Evolutionary conservation across 2,888 invertebrate genomes (phyloP), one percentile per base, ranked within the genome.

Genomic region (Sphecodes monilicornis): DNA sequence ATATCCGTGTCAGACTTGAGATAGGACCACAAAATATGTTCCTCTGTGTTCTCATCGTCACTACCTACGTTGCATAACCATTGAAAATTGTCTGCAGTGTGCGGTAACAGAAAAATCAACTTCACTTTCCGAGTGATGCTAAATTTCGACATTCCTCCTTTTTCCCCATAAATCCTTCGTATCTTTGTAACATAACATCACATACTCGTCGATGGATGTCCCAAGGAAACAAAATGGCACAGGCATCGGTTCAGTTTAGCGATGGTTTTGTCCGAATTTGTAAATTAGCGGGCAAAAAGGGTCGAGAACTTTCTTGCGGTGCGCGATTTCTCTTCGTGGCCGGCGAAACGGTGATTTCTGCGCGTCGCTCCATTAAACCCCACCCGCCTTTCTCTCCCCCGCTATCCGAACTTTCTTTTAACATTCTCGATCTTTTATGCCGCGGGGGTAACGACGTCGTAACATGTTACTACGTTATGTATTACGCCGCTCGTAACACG

Each of bases 401-500:
- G 18, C 70, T 26, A 70, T 43, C 64, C 66, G 29, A 78, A 78
- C 75, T 84, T 86, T 78, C 80, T 86, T 84, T 78, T 76, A 80
- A 81, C 78, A 70, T 50, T 76, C 54, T 39, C 85, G 69, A 76
- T 80, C 66, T 73, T 76, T 81, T 81, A 76, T 80, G 75, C 43
- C 64, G 64, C 32, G 64, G 64, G 72, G 70, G 74, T 76, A 76
- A 86, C 76, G 78, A 79, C 70, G 82, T 79, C 85, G 81, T 87
- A 89, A 89, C 80, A 57, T 54, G 87, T 89, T 89, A 87, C 85
- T 76, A 50, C 82, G 82, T 88, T 87, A 89, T 82, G 84, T 85
- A 87, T 85, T 85, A 85, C 82, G 81, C 64, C 43, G 76, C 71
- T 74, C 78, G 86, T 86, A 86, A 83, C 76, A 73, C 69, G 75